A percentile compares a stretch with the other conserved stretches of the same genome.
These are phyloP conservation scores for Tenrec ecaudatus DNA, from an alignment of 2,113 vertebrate genomes.

Conservation along the genomic window DNA sequence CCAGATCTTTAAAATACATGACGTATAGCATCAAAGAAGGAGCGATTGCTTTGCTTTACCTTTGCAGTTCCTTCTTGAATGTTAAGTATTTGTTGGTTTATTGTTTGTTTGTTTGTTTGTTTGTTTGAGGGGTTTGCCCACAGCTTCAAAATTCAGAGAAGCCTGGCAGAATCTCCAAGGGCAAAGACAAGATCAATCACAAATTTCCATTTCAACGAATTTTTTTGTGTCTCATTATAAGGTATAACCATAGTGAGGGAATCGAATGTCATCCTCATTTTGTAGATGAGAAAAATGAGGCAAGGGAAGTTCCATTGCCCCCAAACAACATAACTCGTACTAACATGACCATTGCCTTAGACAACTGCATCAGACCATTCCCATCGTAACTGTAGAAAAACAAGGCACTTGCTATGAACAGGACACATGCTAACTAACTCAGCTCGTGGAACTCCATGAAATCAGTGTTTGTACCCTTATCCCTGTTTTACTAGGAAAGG, in stretches of 20 bases:
- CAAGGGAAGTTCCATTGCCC: background rate
- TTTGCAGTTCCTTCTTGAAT: background rate
- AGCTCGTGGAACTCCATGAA: background rate
- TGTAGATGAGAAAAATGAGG: background rate
- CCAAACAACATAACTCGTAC: background rate
- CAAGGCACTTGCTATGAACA: background rate
- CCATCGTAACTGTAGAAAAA: background rate
- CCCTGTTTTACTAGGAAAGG: background rate
- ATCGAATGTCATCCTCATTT: background rate
- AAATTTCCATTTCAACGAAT: conserved; percentile 2
- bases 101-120: too few relatives aligned
- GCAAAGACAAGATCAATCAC: background rate
- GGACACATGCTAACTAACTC: background rate
- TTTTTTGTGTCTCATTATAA: background rate
- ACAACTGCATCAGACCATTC: background rate
- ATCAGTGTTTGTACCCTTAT: background rate
- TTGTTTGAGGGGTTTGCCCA: background rate
- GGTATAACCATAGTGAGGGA: background rate
- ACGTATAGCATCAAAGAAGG: background rate
- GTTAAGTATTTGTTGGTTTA: conserved; percentile 16
- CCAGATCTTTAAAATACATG: background rate
- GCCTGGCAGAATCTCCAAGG: background rate
- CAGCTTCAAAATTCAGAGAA: background rate
- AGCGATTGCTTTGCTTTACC: background rate
- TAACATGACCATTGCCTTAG: background rate